Evolutionary conservation across 37 sponge, comb jelly and placozoan species (phyloP).

Genomic region (Cladorhizidae sp.): DNA sequence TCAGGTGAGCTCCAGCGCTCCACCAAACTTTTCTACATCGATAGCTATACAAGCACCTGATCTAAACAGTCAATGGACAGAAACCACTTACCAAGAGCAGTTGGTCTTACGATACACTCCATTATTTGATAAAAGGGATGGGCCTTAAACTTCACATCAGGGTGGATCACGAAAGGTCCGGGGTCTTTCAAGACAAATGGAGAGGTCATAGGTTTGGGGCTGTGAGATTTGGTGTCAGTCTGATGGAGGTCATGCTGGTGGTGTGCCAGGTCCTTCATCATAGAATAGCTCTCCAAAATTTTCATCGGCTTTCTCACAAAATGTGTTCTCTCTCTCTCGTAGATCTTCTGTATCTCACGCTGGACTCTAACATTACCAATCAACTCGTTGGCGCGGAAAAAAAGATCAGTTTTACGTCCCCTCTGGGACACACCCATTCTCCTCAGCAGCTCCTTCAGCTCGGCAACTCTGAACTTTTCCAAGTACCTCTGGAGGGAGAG

Average conservation of each 20-base stretch:
- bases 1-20: too few species aligned
- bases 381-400: slow-evolving; percentile 37
- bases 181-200: not conserved
- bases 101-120: slow-evolving; percentile 58
- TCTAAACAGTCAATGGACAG: too few species aligned
- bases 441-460: slow-evolving; percentile 78
- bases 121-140: slow-evolving; percentile 41
- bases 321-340: slow-evolving; percentile 7
- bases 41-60: too few species aligned
- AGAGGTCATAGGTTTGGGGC: not conserved
- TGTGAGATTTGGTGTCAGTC: not conserved
- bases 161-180: slow-evolving; percentile 20
- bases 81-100: slow-evolving; percentile 42
- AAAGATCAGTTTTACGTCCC: slow-evolving; percentile 77
- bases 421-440: slow-evolving; percentile 44
- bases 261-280: not conserved
- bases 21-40: too few species aligned
- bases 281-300: not conserved
- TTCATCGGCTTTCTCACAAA: not conserved
- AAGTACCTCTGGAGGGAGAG: slow-evolving; percentile 42
- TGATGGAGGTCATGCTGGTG: not conserved
- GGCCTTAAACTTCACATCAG: slow-evolving; percentile 60
- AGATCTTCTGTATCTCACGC: slow-evolving; percentile 30
- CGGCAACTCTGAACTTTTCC: slow-evolving; percentile 67
- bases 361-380: slow-evolving; percentile 26